These are phyloP conservation scores for Notoglanidium macrostoma DNA, from an alignment of 2,797 vertebrate species.

Conservation along the genomic window DNA sequence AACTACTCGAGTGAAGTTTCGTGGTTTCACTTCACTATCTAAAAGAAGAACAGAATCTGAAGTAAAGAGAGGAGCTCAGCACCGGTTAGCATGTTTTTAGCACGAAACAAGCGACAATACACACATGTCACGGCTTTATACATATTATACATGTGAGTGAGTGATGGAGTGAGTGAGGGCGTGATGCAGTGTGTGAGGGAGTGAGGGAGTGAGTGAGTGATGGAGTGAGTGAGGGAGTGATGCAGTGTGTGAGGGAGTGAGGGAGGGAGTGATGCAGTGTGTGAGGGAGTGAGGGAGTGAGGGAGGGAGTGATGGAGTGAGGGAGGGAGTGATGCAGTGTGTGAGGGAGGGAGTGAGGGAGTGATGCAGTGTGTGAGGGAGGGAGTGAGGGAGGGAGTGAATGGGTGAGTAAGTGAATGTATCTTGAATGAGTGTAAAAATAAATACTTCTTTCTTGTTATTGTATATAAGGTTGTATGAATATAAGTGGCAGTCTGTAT, in stretches of 20 bases:
- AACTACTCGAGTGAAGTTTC: neutral
- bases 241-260: neutral
- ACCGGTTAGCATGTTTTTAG: too few species aligned
- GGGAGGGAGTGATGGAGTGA: neutral
- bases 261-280: neutral
- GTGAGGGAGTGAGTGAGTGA: neutral
- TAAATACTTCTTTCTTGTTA: slow-evolving; percentile 12
- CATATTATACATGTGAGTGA: neutral
- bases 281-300: neutral
- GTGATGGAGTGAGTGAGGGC: neutral
- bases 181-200: neutral
- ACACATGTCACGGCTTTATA: neutral
- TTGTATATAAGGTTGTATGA: slow-evolving; percentile 21
- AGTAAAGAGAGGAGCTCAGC: slow-evolving; percentile 36
- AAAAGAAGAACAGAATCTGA: slow-evolving; percentile 46
- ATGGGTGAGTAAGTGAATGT: neutral
- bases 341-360: neutral
- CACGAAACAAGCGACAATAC: slow-evolving; percentile 17
- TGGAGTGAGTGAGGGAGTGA: neutral
- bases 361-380: neutral
- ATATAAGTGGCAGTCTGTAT: slow-evolving; percentile 25
- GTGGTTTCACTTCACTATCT: slow-evolving; percentile 24
- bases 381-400: neutral
- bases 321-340: neutral
- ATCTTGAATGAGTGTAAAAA: slow-evolving; percentile 12